Percentiles rank a stretch among this genome's conserved stretches.
Conservation (phyloP, 2,888 invertebrate genomes). For the Ctena decussata region DNA sequence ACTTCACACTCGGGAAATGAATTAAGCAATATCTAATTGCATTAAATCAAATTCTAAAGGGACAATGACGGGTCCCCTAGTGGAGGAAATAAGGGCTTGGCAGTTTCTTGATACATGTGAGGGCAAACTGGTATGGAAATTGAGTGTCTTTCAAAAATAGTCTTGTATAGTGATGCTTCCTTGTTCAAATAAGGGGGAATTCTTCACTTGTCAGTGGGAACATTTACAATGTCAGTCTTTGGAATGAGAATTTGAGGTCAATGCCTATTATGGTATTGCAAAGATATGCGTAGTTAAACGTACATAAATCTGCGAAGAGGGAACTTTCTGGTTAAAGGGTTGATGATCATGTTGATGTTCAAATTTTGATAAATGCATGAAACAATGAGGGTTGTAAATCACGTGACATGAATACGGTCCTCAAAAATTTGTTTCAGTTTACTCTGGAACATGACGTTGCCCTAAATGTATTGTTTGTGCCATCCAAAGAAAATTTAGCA, state of each 20-base stretch:
- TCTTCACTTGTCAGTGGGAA: neutral
- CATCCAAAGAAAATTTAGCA: neutral
- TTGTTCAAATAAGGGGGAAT: neutral
- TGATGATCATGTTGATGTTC: neutral
- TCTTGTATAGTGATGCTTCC: neutral
- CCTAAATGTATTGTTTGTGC: neutral
- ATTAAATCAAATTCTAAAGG: neutral
- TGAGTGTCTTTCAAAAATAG: neutral
- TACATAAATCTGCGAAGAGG: neutral
- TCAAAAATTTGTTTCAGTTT: neutral
- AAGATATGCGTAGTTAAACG: neutral
- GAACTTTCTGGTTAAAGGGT: neutral
- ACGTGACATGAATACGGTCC: neutral
- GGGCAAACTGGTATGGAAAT: neutral
- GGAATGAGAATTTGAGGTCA: neutral
- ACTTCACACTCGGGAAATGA: neutral
- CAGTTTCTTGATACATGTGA: neutral
- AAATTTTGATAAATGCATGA: neutral
- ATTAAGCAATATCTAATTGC: neutral
- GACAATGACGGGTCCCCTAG: neutral
- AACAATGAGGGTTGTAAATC: neutral
- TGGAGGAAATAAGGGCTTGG: neutral
- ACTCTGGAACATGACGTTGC: neutral
- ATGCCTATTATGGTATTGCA: neutral
- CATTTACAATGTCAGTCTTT: neutral